phyloP scores from a whole-genome alignment of 2,888 invertebrate species.

The Zaprionus obscuricornis region DNA sequence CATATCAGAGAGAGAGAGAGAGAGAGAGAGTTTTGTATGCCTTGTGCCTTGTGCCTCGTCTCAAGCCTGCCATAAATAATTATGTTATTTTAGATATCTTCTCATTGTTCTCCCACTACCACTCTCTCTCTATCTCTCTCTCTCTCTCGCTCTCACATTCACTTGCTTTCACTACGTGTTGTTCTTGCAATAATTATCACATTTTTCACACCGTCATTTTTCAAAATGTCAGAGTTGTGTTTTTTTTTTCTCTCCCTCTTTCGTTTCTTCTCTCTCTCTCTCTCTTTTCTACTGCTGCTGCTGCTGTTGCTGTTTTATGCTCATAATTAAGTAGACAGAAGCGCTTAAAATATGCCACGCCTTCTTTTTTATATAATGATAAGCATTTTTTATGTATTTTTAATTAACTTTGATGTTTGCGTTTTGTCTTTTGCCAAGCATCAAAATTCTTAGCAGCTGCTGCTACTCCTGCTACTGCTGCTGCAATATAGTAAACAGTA shows the following conservation, averaged over 20 bases:
- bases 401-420: slow-evolving; percentile 71
- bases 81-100: slow-evolving; percentile 70
- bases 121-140: slow-evolving; percentile 1
- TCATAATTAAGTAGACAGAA: slow-evolving; percentile 66
- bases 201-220: slow-evolving; percentile 68
- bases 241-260: slow-evolving; percentile 35
- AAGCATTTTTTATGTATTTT: slow-evolving; percentile 71
- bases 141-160: not conserved
- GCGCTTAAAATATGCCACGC: slow-evolving; percentile 38
- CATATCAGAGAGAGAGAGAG: slow-evolving; percentile 46
- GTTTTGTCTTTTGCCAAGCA: too few relatives aligned
- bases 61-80: slow-evolving; percentile 65
- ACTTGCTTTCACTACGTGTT: slow-evolving; percentile 30
- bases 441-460: too few relatives aligned
- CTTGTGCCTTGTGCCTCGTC: slow-evolving; percentile 1
- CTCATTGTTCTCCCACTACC: slow-evolving; percentile 1
- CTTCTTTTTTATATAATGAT: slow-evolving; percentile 42
- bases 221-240: slow-evolving; percentile 64
- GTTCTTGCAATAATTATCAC: slow-evolving; percentile 70
- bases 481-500: too few relatives aligned
- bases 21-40: too few relatives aligned
- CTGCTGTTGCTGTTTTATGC: too few relatives aligned
- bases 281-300: too few relatives aligned
- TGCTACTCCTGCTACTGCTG: too few relatives aligned
- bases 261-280: not conserved